phyloP scores from a whole-genome alignment of 2,113 vertebrate species.

The Dunckerocampus dactyliophorus region DNA sequence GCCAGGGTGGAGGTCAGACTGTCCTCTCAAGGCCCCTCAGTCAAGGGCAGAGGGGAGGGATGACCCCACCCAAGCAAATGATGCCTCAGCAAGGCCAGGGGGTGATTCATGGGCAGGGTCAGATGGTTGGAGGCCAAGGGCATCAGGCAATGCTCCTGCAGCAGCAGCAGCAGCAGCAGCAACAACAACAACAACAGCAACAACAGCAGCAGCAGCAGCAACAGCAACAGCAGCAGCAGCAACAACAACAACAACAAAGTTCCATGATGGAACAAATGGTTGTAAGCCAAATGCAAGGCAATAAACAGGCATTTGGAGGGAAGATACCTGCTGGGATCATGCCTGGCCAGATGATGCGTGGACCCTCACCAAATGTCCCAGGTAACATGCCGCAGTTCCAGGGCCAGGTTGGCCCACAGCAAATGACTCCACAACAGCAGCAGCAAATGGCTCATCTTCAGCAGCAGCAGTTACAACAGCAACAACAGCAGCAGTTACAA shows the following conservation, averaged over 20 bases:
- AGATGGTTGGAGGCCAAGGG: slow-evolving; percentile 89
- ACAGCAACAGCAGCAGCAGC: no score
- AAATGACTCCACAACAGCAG: slow-evolving; percentile 78
- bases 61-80: slow-evolving; percentile 97
- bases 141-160: slow-evolving; percentile 87
- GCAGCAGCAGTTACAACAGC: slow-evolving; percentile 78
- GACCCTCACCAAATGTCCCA: slow-evolving; percentile 86
- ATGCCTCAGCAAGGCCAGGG: slow-evolving; percentile 91
- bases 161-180: slow-evolving; percentile 74
- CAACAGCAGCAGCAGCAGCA: slow-evolving; percentile 67
- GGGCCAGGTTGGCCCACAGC: slow-evolving; percentile 76
- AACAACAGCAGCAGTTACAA: slow-evolving; percentile 67
- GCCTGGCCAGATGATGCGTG: slow-evolving; percentile 90
- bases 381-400: slow-evolving; percentile 89
- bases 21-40: slow-evolving; percentile 89
- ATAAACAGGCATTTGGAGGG: slow-evolving; percentile 86
- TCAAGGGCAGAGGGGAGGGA: slow-evolving; percentile 87
- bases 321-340: slow-evolving; percentile 86
- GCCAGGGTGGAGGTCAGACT: slow-evolving; percentile 82
- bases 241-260: slow-evolving; percentile 70
- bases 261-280: slow-evolving; percentile 97
- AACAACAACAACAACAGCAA: slow-evolving; percentile 49
- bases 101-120: slow-evolving; percentile 90
- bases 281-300: slow-evolving; percentile 90
- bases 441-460: slow-evolving; percentile 81